These are phyloP conservation scores for Phoenoteleia sp. DNA, from an alignment of 2,888 invertebrate species.

Conservation along the genomic window DNA sequence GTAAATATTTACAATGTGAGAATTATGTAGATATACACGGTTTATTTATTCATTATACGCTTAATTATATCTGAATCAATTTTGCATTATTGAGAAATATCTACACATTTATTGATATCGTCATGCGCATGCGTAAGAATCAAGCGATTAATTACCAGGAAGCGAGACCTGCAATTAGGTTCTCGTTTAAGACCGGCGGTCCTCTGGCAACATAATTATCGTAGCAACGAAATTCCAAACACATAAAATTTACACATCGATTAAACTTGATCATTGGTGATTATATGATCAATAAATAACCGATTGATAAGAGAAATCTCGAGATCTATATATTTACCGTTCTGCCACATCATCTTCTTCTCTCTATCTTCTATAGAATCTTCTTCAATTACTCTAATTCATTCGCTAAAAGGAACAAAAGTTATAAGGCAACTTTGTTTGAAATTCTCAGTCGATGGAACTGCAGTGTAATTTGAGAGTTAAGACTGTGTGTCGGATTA, in stretches of 20 bases:
- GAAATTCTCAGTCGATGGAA: background rate
- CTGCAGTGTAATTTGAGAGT: background rate
- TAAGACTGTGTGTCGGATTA: background rate
- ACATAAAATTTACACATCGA: conserved; percentile 62
- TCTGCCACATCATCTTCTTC: conserved; percentile 22
- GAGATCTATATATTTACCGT: conserved; percentile 54
- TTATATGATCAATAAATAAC: conserved; percentile 67
- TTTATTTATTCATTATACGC: background rate
- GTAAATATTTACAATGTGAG: too few relatives aligned
- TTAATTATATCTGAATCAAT: conserved; percentile 30
- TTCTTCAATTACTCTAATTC: conserved; percentile 40
- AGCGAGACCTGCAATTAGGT: conserved; percentile 69
- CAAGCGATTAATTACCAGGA: conserved; percentile 66
- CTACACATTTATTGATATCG: conserved; percentile 28
- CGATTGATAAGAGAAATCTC: conserved; percentile 50
- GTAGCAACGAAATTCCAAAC: conserved; percentile 57
- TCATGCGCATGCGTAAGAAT: conserved; percentile 42
- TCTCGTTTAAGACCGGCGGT: conserved; percentile 57
- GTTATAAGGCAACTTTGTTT: background rate
- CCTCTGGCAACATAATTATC: conserved; percentile 67
- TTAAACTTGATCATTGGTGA: conserved; percentile 59
- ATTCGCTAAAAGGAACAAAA: conserved; percentile 4
- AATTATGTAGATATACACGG: too few relatives aligned
- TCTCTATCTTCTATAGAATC: conserved; percentile 32
- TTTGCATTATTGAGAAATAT: conserved; percentile 22